Conservation (phyloP, 2,797 vertebrate genomes). For the Hylomyscus alleni region DNA sequence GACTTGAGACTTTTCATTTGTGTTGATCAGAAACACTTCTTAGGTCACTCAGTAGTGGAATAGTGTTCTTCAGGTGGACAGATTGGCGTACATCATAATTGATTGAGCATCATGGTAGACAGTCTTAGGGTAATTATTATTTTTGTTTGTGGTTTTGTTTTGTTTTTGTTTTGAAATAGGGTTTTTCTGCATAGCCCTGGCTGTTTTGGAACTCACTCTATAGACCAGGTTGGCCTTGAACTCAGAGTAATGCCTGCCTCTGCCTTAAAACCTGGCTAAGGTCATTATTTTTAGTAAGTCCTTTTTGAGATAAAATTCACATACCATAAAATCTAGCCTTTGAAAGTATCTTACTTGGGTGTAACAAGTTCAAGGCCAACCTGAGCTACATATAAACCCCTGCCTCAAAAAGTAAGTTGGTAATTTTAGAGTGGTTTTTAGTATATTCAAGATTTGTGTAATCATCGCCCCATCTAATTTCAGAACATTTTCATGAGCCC, state of each 20-base stretch:
- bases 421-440: background rate
- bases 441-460: background rate
- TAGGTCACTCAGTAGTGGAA: background rate
- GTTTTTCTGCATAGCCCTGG: background rate
- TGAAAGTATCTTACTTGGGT: background rate
- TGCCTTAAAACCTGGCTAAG: background rate
- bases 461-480: background rate
- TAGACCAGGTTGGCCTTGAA: background rate
- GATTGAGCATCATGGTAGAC: background rate
- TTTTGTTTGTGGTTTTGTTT: background rate
- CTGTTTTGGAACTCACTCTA: background rate
- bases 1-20: background rate
- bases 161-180: background rate
- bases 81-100: background rate
- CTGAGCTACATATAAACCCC: background rate
- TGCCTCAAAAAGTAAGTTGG: slow-evolving; percentile 2
- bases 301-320: slow-evolving; percentile 5
- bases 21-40: background rate
- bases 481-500: slow-evolving; percentile 12
- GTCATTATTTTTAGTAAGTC: slow-evolving; percentile 25
- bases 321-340: background rate
- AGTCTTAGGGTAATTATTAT: background rate
- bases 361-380: background rate
- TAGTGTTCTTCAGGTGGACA: background rate
- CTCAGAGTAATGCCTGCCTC: background rate